A percentile compares a stretch with the other conserved stretches of the same genome.
Conservation (phyloP, 2,888 invertebrate genomes). For the Kryphioiulus occultus region DNA sequence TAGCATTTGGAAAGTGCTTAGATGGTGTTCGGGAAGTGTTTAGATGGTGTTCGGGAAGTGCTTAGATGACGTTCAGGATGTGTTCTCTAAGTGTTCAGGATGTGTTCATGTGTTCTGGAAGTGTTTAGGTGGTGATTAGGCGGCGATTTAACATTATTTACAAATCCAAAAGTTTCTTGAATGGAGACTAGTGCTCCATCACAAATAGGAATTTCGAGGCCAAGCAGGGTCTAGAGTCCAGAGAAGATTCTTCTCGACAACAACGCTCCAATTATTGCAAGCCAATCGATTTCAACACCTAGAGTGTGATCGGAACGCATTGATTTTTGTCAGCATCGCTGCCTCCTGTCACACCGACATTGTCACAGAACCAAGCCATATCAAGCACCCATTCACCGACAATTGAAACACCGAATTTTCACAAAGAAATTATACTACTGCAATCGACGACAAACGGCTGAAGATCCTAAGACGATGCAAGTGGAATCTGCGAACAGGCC, state of each 20-base stretch:
- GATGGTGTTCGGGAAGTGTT: slow-evolving; percentile 1
- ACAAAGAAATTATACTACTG: not conserved
- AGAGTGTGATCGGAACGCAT: not conserved
- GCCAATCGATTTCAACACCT: not conserved
- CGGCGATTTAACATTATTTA: not conserved
- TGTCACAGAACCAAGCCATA: not conserved
- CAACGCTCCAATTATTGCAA: not conserved
- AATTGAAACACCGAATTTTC: not conserved
- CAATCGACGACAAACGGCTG: not conserved
- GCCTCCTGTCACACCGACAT: not conserved
- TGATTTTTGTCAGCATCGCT: not conserved
- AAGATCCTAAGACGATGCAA: not conserved
- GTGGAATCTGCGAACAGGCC: not conserved
- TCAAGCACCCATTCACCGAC: not conserved
- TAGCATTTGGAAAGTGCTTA: not conserved
- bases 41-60: not conserved
- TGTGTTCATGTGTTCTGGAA: not conserved
- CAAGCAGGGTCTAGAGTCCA: not conserved
- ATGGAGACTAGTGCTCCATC: not conserved
- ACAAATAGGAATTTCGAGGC: not conserved
- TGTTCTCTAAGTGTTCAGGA: not conserved
- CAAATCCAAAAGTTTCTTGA: not conserved
- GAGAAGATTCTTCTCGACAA: not conserved
- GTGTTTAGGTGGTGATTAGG: not conserved
- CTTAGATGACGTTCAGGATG: not conserved